Evolutionary conservation across 2,888 invertebrate species (phyloP).

Genomic region (Latrodectus hesperus): DNA sequence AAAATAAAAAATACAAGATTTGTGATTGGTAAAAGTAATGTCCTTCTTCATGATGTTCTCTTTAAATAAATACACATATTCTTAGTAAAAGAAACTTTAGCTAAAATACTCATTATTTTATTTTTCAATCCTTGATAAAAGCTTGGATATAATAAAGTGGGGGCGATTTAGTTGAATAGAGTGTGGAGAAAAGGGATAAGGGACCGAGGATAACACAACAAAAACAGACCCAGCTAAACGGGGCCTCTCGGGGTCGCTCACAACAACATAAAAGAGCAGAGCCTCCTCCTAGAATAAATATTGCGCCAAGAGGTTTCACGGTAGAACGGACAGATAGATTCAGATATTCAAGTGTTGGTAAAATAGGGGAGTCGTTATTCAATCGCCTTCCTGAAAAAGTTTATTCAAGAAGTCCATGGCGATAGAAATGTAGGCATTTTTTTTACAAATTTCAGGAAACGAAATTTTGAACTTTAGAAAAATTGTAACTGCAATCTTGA

Average conservation of each 20-base stretch:
- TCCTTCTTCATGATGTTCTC: too few relatives aligned
- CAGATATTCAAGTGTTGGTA: constrained; percentile 28
- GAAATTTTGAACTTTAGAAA: neutral
- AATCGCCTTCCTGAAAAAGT: constrained; percentile 5
- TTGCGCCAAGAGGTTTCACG: constrained; percentile 46
- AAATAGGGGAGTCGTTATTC: constrained; percentile 43
- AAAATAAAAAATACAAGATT: too few relatives aligned
- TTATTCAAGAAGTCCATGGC: neutral
- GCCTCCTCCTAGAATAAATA: constrained; percentile 44
- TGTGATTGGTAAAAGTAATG: too few relatives aligned
- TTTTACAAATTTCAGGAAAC: neutral
- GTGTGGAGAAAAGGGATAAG: neutral
- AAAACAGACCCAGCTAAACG: constrained; percentile 44
- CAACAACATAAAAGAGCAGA: constrained; percentile 35
- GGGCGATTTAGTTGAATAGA: neutral
- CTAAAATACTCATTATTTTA: neutral
- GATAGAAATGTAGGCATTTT: neutral
- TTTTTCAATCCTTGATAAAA: neutral
- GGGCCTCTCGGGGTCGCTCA: neutral
- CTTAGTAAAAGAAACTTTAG: neutral
- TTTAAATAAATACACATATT: too few relatives aligned
- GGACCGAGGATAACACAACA: neutral
- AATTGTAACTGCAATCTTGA: constrained; percentile 7
- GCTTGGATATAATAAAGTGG: neutral
- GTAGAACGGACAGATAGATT: constrained; percentile 11